Conservation (phyloP, 2,113 vertebrate species). For the Labeo catla region DNA sequence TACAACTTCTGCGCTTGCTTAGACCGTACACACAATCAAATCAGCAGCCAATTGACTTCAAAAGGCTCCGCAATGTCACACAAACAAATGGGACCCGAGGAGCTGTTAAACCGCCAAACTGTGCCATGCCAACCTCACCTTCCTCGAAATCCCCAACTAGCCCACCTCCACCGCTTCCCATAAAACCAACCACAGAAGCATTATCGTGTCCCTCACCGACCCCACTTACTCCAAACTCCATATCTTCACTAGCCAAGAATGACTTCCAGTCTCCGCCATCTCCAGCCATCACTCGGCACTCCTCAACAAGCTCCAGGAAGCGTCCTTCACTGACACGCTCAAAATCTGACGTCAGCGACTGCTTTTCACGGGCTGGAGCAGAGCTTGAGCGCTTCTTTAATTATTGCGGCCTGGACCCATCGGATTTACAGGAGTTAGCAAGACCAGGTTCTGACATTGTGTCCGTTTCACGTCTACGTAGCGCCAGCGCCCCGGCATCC, state of each 20-base stretch:
- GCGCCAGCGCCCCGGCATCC: constrained; percentile 87
- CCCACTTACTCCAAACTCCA: neutral
- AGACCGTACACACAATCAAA: constrained; percentile 60
- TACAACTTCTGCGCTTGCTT: constrained; percentile 54
- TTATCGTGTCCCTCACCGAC: neutral
- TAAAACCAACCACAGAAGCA: constrained; percentile 33
- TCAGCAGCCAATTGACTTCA: constrained; percentile 56
- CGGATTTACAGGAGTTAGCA: constrained; percentile 80
- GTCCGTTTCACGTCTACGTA: constrained; percentile 86
- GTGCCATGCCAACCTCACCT: neutral
- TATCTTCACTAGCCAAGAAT: neutral
- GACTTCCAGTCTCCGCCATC: constrained; percentile 65
- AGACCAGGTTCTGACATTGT: constrained; percentile 88
- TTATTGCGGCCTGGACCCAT: constrained; percentile 89
- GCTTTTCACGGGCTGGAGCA: constrained; percentile 70
- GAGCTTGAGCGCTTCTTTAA: constrained; percentile 95
- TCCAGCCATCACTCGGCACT: constrained; percentile 69
- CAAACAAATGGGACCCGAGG: constrained; percentile 25
- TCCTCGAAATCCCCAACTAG: constrained; percentile 13
- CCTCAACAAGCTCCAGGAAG: constrained; percentile 71
- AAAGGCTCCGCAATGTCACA: constrained; percentile 30
- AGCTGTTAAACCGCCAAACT: constrained; percentile 8
- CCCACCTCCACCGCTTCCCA: constrained; percentile 29
- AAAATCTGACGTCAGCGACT: constrained; percentile 79
- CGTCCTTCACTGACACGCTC: constrained; percentile 78